Evolutionary conservation across 1,140 invertebrate genomes (phyloP).

Genomic region (Diabrotica virgifera): DNA sequence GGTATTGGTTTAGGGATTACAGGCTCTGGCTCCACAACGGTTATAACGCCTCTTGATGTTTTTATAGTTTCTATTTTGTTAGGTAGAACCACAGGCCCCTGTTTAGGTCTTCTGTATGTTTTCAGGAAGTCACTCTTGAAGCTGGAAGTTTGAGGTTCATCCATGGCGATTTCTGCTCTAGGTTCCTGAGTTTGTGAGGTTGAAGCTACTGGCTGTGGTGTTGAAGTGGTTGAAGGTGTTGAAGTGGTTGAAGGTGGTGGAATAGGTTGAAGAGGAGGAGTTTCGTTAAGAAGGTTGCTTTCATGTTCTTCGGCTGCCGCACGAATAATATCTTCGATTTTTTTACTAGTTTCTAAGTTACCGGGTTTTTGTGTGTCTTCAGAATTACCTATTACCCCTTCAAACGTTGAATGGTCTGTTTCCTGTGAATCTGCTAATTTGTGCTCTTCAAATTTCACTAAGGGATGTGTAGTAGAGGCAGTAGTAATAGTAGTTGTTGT

Average conservation of each 20-base stretch:
- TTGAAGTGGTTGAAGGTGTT: too few relatives aligned
- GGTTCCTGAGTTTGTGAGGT: too few relatives aligned
- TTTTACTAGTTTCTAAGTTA: slow-evolving; percentile 25
- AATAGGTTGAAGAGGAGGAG: too few relatives aligned
- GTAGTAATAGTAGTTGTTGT: too few relatives aligned
- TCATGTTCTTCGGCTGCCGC: slow-evolving; percentile 40
- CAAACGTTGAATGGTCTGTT: too few relatives aligned
- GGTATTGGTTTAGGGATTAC: slow-evolving; percentile 15
- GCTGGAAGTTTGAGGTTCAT: slow-evolving; percentile 6
- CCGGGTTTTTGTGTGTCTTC: neutral
- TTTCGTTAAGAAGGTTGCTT: slow-evolving; percentile 22
- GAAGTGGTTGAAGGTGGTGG: neutral
- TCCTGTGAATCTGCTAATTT: neutral
- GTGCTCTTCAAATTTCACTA: neutral
- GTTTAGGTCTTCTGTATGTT: slow-evolving; percentile 24
- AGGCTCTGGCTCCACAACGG: slow-evolving; percentile 24
- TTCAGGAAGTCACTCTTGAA: slow-evolving; percentile 21
- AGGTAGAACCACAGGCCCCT: neutral
- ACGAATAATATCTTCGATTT: slow-evolving; percentile 41
- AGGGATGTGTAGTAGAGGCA: neutral
- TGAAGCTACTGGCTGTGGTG: too few relatives aligned
- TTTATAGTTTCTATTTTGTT: slow-evolving; percentile 31
- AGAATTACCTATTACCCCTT: neutral
- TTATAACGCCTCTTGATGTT: slow-evolving; percentile 32
- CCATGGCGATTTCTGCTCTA: too few relatives aligned